phyloP scores from a whole-genome alignment of 2,888 invertebrate species.

The Hypselothyrea guttata region DNA sequence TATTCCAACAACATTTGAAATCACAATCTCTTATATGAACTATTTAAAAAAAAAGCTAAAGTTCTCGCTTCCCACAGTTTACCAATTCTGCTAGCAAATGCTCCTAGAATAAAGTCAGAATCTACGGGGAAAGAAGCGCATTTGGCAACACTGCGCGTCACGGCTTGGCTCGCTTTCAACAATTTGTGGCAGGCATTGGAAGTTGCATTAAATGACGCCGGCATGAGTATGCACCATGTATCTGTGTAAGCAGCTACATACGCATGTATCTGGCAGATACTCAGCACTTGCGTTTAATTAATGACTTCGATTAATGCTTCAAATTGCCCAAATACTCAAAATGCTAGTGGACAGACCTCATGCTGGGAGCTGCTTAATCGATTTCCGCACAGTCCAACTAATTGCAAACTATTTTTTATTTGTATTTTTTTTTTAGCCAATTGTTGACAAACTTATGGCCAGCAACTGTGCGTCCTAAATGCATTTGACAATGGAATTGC shows the following conservation, averaged over 20 bases:
- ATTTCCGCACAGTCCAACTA: conserved; percentile 24
- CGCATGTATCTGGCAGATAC: neutral
- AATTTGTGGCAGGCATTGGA: conserved; percentile 14
- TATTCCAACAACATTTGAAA: too few relatives aligned
- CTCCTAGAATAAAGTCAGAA: too few relatives aligned
- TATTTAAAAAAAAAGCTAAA: too few relatives aligned
- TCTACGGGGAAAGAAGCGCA: too few relatives aligned
- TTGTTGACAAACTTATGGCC: too few relatives aligned
- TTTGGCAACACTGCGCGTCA: too few relatives aligned
- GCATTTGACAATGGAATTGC: conserved; percentile 34
- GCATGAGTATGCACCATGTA: conserved; percentile 30
- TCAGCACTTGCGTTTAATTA: conserved; percentile 51
- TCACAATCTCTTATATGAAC: too few relatives aligned
- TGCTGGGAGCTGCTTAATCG: neutral
- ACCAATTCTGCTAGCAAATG: too few relatives aligned
- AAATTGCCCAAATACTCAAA: conserved; percentile 4
- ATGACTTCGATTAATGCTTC: conserved; percentile 53
- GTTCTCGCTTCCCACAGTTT: too few relatives aligned
- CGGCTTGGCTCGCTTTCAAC: conserved; percentile 65
- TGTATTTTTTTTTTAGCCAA: too few relatives aligned
- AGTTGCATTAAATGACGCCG: conserved; percentile 33
- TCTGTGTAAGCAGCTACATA: conserved; percentile 16
- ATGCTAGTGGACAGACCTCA: neutral
- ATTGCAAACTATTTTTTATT: conserved; percentile 45
- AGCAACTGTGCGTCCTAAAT: conserved; percentile 35